These are phyloP conservation scores for Tribolium madens DNA, from an alignment of 1,140 invertebrate species.

Conservation along the genomic window DNA sequence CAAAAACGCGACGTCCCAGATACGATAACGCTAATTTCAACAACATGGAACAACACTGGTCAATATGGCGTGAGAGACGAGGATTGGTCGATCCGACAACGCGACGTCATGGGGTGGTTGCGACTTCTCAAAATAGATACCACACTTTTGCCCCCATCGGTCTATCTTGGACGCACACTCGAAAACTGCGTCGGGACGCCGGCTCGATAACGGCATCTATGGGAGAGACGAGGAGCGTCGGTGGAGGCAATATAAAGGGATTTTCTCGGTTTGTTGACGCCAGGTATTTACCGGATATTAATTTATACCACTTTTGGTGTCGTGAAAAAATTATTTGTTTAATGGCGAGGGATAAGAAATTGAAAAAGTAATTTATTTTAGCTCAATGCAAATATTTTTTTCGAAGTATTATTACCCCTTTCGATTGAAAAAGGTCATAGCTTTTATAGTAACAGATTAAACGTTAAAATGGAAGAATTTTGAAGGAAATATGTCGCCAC, in stretches of 20 bases:
- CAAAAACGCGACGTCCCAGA: neutral
- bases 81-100: slow-evolving; percentile 39
- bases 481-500: too few relatives aligned
- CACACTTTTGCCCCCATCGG: slow-evolving; percentile 36
- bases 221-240: neutral
- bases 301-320: too few relatives aligned
- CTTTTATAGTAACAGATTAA: too few relatives aligned
- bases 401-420: too few relatives aligned
- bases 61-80: slow-evolving; percentile 42
- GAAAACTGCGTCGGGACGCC: slow-evolving; percentile 44
- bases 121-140: slow-evolving; percentile 37
- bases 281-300: neutral
- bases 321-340: too few relatives aligned
- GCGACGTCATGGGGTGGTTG: slow-evolving; percentile 43
- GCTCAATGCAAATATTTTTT: too few relatives aligned
- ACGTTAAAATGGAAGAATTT: too few relatives aligned
- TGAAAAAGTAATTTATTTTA: too few relatives aligned
- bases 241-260: slow-evolving; percentile 13
- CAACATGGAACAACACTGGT: slow-evolving; percentile 38
- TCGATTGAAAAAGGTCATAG: too few relatives aligned
- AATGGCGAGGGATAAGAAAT: too few relatives aligned
- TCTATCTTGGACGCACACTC: slow-evolving; percentile 37
- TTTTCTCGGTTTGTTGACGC: neutral
- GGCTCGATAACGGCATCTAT: slow-evolving; percentile 31
- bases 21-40: slow-evolving; percentile 12